phyloP scores from a whole-genome alignment of 2,113 vertebrate genomes.

The Toxotes chatareus region DNA sequence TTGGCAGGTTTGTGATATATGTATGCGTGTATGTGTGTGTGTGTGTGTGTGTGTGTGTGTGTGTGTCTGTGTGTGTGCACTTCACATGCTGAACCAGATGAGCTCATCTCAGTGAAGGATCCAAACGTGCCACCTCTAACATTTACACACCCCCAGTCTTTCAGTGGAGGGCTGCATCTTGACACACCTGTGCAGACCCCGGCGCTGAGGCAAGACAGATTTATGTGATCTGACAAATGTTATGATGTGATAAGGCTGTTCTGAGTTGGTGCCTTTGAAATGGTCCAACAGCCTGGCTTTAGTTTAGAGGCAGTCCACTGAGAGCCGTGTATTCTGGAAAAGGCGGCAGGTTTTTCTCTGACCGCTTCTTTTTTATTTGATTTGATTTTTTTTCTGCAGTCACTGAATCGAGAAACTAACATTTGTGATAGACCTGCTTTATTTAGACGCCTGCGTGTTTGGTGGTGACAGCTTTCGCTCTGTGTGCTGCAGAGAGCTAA shows the following conservation, averaged over 20 bases:
- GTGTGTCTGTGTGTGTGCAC: constrained; percentile 6
- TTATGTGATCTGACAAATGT: constrained; percentile 14
- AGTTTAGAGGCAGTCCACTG: background rate
- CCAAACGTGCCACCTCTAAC: constrained; percentile 34
- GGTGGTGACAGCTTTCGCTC: constrained; percentile 32
- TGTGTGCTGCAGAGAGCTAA: constrained; percentile 52
- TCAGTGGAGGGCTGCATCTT: background rate
- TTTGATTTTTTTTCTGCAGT: background rate
- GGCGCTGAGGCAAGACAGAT: background rate
- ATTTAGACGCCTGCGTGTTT: constrained; percentile 19
- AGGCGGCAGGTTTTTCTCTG: background rate
- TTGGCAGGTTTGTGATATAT: constrained; percentile 20
- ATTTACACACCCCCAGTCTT: constrained; percentile 1
- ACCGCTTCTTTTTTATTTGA: no score
- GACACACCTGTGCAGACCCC: background rate
- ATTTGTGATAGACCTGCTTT: constrained; percentile 38
- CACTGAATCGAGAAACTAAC: constrained; percentile 2
- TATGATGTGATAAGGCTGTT: constrained; percentile 22
- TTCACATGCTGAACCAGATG: constrained; percentile 48
- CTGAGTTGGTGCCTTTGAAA: background rate
- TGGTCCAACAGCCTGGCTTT: background rate
- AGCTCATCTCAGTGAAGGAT: constrained; percentile 46
- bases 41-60: background rate
- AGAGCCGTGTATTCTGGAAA: background rate
- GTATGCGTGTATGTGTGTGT: background rate